Evolutionary conservation across 2,797 vertebrate genomes (phyloP).

Genomic region (Varecia variegata): DNA sequence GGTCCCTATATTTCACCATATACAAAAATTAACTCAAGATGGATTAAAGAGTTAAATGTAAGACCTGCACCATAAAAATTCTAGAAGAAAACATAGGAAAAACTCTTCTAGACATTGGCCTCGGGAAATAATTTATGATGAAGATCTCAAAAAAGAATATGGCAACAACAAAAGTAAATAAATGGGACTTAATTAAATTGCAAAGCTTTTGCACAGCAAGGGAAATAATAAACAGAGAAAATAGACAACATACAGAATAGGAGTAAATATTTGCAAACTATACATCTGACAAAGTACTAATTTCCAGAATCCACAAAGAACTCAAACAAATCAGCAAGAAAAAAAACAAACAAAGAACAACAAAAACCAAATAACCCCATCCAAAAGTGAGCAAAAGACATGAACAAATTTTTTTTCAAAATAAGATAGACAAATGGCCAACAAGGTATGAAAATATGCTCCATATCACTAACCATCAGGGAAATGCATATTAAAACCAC

Average conservation of each 20-base stretch:
- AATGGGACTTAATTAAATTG: neutral
- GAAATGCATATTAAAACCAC: neutral
- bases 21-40: neutral
- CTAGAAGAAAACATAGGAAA: neutral
- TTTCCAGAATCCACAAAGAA: neutral
- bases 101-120: neutral
- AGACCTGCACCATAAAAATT: neutral
- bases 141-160: neutral
- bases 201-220: neutral
- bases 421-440: neutral
- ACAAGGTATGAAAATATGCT: neutral
- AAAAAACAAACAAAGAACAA: neutral
- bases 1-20: neutral
- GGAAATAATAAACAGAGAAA: neutral
- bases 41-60: neutral
- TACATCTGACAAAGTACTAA: neutral
- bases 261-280: neutral
- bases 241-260: neutral
- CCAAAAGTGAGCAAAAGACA: neutral
- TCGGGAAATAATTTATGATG: neutral
- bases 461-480: neutral
- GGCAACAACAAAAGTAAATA: neutral
- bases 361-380: neutral
- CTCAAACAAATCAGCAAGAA: neutral
- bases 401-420: neutral